A percentile compares a stretch with the other conserved stretches of the same genome.
phyloP scores from a whole-genome alignment of 2,888 invertebrate species.

The Lapara coniferarum region DNA sequence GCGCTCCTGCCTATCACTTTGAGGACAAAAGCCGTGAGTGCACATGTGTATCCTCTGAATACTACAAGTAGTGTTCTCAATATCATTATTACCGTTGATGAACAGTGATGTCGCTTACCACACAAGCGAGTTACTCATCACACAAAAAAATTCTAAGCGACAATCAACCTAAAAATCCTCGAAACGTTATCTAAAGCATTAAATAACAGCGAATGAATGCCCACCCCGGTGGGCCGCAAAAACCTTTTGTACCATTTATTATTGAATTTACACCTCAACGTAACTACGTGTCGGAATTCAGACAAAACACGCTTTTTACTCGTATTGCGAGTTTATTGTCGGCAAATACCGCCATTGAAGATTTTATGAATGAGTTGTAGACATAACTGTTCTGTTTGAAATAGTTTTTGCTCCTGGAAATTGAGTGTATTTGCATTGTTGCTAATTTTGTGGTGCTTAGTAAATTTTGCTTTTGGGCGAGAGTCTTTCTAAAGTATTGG shows the following conservation, averaged over 20 bases:
- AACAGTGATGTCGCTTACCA: not conserved
- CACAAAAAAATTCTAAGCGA: not conserved
- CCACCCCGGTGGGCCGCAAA: conserved; percentile 59
- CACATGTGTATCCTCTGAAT: no score
- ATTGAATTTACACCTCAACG: conserved; percentile 70
- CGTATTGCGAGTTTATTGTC: not conserved
- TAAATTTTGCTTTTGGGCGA: not conserved
- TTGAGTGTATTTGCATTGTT: no score
- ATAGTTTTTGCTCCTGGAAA: not conserved
- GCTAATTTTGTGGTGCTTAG: not conserved
- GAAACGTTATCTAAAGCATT: no score
- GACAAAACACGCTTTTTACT: conserved; percentile 42
- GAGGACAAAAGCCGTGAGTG: no score
- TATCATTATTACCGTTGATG: no score
- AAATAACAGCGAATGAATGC: not conserved
- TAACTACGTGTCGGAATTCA: conserved; percentile 30
- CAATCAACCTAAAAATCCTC: no score
- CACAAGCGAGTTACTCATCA: not conserved
- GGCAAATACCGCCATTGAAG: conserved; percentile 12
- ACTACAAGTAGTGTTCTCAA: no score
- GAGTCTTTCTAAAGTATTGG: no score
- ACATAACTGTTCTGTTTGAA: not conserved
- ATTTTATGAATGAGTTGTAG: conserved; percentile 11
- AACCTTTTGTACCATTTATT: conserved; percentile 61
- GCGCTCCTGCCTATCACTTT: no score